A percentile compares a stretch with the other conserved stretches of the same genome.
These are phyloP conservation scores for Bradypodion pumilum DNA, from an alignment of 2,797 vertebrate species.

Conservation along the genomic window DNA sequence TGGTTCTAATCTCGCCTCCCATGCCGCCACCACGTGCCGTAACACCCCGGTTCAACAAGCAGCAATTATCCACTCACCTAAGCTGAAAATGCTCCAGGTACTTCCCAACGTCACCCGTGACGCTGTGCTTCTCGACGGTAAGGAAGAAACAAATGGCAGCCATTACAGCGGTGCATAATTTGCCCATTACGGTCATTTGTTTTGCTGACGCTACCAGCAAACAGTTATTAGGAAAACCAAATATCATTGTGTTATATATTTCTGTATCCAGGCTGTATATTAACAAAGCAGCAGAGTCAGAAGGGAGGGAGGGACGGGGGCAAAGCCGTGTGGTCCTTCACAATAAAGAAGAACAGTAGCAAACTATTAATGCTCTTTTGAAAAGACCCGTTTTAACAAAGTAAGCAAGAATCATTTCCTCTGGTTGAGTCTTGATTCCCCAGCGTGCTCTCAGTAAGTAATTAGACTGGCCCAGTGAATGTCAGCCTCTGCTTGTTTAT, in stretches of 20 bases:
- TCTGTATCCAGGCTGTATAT: conserved; percentile 29
- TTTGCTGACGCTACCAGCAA: conserved; percentile 65
- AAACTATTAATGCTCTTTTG: conserved; percentile 76
- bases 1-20: not conserved
- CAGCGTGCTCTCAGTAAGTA: conserved; percentile 84
- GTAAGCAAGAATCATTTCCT: conserved; percentile 81
- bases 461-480: conserved; percentile 88
- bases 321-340: conserved; percentile 53
- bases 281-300: conserved; percentile 62
- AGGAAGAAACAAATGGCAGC: conserved; percentile 59
- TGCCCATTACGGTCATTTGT: conserved; percentile 62
- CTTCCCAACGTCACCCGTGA: conserved; percentile 47
- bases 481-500: conserved; percentile 89
- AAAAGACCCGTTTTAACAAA: conserved; percentile 81
- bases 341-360: conserved; percentile 69
- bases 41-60: not conserved
- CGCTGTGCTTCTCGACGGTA: conserved; percentile 36
- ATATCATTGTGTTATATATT: conserved; percentile 63
- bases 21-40: not conserved
- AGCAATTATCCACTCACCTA: not conserved
- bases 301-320: not conserved
- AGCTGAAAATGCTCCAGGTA: not conserved
- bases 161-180: conserved; percentile 65
- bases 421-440: conserved; percentile 82
- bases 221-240: conserved; percentile 64